These are phyloP conservation scores for Leptura quadrifasciata DNA, from an alignment of 2,888 invertebrate genomes.

Conservation along the genomic window DNA sequence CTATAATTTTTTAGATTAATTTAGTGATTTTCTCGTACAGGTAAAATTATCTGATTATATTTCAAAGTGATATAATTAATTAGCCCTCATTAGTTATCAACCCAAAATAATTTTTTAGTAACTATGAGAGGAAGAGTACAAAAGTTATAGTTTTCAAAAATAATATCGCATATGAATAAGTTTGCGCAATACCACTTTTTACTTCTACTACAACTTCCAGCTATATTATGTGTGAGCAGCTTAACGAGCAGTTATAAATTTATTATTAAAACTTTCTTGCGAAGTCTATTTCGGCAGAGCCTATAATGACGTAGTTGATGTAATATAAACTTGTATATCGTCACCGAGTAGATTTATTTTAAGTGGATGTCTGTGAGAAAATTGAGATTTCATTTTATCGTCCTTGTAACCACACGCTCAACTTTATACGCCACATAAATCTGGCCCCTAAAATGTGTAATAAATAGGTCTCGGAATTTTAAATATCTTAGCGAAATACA, in stretches of 20 bases:
- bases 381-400: constrained; percentile 2
- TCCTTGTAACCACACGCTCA: constrained; percentile 16
- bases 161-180: too few relatives aligned
- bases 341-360: background rate
- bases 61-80: too few relatives aligned
- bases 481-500: constrained; percentile 4
- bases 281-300: background rate
- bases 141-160: too few relatives aligned
- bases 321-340: constrained; percentile 7
- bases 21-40: too few relatives aligned
- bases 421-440: constrained; percentile 25
- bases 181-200: too few relatives aligned
- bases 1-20: too few relatives aligned
- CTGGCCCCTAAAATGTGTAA: constrained; percentile 21
- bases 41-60: too few relatives aligned
- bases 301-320: constrained; percentile 1
- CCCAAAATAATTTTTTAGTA: too few relatives aligned
- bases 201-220: background rate
- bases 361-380: constrained; percentile 28
- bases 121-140: too few relatives aligned
- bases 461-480: constrained; percentile 12
- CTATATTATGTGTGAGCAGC: background rate
- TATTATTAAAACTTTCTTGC: background rate
- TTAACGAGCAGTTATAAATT: background rate
- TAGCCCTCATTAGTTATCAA: too few relatives aligned